A percentile compares a stretch with the other conserved stretches of the same genome.
These are phyloP conservation scores for Brienomyrus brachyistius DNA, from an alignment of 2,113 vertebrate species.

Conservation along the genomic window DNA sequence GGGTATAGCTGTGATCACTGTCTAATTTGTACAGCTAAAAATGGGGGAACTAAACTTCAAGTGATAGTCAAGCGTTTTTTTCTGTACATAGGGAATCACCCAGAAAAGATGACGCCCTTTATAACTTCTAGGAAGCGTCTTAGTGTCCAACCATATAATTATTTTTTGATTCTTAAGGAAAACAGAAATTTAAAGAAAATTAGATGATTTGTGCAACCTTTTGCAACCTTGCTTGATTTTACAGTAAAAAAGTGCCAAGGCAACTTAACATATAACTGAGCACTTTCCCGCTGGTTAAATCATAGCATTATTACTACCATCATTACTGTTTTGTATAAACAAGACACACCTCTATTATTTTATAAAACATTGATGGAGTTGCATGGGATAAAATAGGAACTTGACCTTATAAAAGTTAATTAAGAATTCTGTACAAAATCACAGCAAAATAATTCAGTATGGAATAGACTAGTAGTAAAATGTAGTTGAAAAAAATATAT, in stretches of 20 bases:
- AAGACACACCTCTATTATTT: slow-evolving; percentile 71
- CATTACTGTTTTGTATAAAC: slow-evolving; percentile 69
- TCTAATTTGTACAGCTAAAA: slow-evolving; percentile 31
- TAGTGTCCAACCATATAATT: slow-evolving; percentile 46
- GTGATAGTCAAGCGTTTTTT: slow-evolving; percentile 79
- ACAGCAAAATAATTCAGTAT: slow-evolving; percentile 87
- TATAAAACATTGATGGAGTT: slow-evolving; percentile 84
- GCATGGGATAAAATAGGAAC: slow-evolving; percentile 83
- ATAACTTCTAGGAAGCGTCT: slow-evolving; percentile 25
- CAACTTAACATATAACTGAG: slow-evolving; percentile 78
- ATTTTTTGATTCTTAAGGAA: slow-evolving; percentile 43
- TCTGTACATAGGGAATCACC: slow-evolving; percentile 52
- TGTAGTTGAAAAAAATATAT: slow-evolving; percentile 86
- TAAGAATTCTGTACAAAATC: slow-evolving; percentile 91
- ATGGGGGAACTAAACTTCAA: slow-evolving; percentile 59
- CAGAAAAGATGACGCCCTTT: slow-evolving; percentile 19
- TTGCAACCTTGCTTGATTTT: slow-evolving; percentile 67
- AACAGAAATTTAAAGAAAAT: slow-evolving; percentile 49
- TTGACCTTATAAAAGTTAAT: slow-evolving; percentile 86
- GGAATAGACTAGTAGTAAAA: slow-evolving; percentile 85
- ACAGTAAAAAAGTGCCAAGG: slow-evolving; percentile 80
- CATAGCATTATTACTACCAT: slow-evolving; percentile 59
- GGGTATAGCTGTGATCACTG: slow-evolving; percentile 5
- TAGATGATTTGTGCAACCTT: slow-evolving; percentile 46
- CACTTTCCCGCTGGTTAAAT: slow-evolving; percentile 81